Conservation (phyloP, 2,113 vertebrate species). For the Hyla sarda region DNA sequence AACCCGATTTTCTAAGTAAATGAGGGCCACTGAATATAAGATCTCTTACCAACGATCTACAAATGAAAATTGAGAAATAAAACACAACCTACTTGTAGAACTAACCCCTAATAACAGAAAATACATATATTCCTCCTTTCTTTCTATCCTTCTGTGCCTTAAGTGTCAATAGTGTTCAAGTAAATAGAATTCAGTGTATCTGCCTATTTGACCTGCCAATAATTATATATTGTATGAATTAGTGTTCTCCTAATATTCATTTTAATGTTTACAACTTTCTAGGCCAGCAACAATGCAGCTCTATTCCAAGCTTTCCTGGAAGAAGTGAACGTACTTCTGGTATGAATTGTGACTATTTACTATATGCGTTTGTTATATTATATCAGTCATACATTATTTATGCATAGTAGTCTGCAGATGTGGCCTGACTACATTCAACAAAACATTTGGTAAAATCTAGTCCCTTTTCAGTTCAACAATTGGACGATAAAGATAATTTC, state of each 20-base stretch:
- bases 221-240: slow-evolving; percentile 15
- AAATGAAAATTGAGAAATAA: too few relatives aligned
- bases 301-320: slow-evolving; percentile 40
- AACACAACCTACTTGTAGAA: too few relatives aligned
- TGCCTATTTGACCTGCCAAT: too few relatives aligned
- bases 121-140: too few relatives aligned
- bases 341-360: neutral
- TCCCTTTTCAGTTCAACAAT: neutral
- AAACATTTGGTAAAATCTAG: neutral
- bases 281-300: slow-evolving; percentile 23
- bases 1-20: too few relatives aligned
- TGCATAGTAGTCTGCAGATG: neutral
- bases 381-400: neutral
- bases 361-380: neutral
- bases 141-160: too few relatives aligned
- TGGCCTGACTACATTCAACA: neutral
- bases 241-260: neutral
- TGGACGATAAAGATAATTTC: neutral
- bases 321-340: slow-evolving; percentile 46
- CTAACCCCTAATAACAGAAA: too few relatives aligned
- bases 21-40: too few relatives aligned
- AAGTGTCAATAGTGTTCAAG: too few relatives aligned
- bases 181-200: too few relatives aligned
- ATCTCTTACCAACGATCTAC: too few relatives aligned
- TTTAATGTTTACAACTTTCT: neutral